A percentile compares a stretch with the other conserved stretches of the same genome.
These are phyloP conservation scores for Myopa testacea DNA, from an alignment of 2,888 invertebrate genomes.

Conservation along the genomic window DNA sequence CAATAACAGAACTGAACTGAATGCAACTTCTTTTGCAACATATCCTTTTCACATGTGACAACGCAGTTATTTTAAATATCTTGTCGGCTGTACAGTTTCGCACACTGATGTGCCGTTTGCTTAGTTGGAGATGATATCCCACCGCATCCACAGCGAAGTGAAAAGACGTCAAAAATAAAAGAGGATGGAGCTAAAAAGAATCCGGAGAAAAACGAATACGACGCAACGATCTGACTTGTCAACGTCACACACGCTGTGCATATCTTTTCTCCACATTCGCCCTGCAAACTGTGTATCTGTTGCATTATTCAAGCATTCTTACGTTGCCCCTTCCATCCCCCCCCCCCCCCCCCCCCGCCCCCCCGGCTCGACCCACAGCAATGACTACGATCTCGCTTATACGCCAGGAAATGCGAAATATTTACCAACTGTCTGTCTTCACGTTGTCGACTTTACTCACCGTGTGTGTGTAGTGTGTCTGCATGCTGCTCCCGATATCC, in stretches of 20 bases:
- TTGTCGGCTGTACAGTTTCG: conserved; percentile 21
- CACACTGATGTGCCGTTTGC: conserved; percentile 25
- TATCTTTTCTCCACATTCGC: conserved; percentile 18
- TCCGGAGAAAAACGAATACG: background rate
- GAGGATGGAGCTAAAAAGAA: background rate
- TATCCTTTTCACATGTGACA: conserved; percentile 32
- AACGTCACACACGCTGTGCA: conserved; percentile 26
- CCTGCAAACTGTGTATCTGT: background rate
- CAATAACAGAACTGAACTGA: background rate
- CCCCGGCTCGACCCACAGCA: background rate
- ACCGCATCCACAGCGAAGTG: background rate
- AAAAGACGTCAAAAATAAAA: background rate
- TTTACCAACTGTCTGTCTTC: conserved; percentile 21
- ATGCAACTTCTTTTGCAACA: conserved; percentile 25
- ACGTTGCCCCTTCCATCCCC: too few relatives aligned
- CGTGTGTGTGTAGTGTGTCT: background rate
- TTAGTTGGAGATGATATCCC: conserved; percentile 27
- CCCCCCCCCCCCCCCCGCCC: too few relatives aligned
- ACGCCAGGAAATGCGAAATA: conserved; percentile 26
- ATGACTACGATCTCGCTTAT: background rate
- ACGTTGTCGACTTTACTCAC: conserved; percentile 14
- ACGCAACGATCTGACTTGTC: conserved; percentile 30
- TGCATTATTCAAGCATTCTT: conserved; percentile 11
- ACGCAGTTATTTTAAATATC: conserved; percentile 37
- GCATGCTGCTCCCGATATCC: background rate